Evolutionary conservation across 1,140 invertebrate genomes (phyloP), one percentile per base, ranked within the genome.

Genomic region (Lucilia sericata): DNA sequence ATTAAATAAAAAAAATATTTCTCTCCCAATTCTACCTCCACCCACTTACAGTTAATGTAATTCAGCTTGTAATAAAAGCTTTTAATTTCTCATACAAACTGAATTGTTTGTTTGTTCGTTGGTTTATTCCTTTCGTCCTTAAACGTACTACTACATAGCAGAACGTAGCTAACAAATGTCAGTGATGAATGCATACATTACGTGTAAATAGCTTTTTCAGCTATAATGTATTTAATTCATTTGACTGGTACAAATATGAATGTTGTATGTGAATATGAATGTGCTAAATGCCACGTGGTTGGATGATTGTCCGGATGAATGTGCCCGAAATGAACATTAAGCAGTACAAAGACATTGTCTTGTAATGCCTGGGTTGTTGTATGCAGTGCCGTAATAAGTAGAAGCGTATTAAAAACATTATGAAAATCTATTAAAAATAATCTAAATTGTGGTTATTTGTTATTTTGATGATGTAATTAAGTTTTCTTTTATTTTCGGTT

Each of bases 391-490:
- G n/a, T n/a, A n/a, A n/a, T n/a, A n/a, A n/a, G 17, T 60, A 60
- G 13, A 60, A 13, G 75, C 42, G 75, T 78, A n/a, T 42, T 78
- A 7, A 78, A 42, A 60, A 78, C 75, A 78, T 78, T 78, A 78
- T 42, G 75, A 78, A 78, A 78, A 78, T 42, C 75, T 78, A 42
- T 42, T 78, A 36, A 78, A 78, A 78, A 47, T 78, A 34, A 78
- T 78, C 75, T 78, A 78, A 78, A 78, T 78, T 78, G 75, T 78
- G 75, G 75, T 42, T 78, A 78, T 78, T 78, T 78, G 75, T 78
- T 78, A 78, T 78, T 78, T 78, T 78, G 75, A 78, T 78, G 34
- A 78, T 78, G 75, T 78, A 78, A 78, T 78, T 78, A 78, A 78
- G 36, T 19, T 75, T 78, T 42, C 25, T 78, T 78, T 78, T 47